Evolutionary conservation across 2,113 vertebrate species (phyloP).

Genomic region (Eulemur macaco): DNA sequence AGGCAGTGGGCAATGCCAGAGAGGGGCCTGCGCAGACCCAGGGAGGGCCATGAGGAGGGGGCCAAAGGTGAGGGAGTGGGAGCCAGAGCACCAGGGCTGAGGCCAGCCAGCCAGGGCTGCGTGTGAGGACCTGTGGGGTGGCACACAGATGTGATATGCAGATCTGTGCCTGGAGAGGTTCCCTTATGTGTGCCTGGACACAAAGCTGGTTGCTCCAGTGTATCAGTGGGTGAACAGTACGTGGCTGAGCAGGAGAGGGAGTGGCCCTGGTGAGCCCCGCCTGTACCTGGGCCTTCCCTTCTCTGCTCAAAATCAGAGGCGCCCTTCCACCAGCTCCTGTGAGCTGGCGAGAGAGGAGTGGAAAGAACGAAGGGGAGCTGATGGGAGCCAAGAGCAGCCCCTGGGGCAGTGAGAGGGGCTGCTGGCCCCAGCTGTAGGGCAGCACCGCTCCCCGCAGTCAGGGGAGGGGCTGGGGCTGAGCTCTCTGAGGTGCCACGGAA

Average conservation of each 20-base stretch:
- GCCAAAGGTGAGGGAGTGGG: background rate
- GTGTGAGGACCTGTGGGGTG: too few relatives aligned
- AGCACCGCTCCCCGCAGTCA: fast-evolving
- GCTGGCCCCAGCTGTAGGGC: background rate
- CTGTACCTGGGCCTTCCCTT: background rate
- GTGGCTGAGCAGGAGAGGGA: background rate
- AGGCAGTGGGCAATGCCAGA: background rate
- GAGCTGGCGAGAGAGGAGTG: background rate
- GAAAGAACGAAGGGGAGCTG: background rate
- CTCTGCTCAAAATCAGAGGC: background rate
- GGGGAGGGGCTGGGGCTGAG: background rate
- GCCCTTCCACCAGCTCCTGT: background rate
- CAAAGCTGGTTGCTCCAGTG: background rate
- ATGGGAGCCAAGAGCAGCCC: background rate
- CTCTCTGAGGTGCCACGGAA: background rate
- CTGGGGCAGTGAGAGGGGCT: background rate
- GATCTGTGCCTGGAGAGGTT: background rate
- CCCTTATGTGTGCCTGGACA: background rate
- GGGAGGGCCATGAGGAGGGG: background rate
- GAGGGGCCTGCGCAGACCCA: background rate
- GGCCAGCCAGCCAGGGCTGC: background rate
- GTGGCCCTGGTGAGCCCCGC: background rate
- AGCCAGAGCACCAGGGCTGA: background rate
- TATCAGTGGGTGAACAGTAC: background rate
- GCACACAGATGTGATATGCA: background rate